phyloP scores from a whole-genome alignment of 2,113 vertebrate genomes.

The Fregetta grallaria region DNA sequence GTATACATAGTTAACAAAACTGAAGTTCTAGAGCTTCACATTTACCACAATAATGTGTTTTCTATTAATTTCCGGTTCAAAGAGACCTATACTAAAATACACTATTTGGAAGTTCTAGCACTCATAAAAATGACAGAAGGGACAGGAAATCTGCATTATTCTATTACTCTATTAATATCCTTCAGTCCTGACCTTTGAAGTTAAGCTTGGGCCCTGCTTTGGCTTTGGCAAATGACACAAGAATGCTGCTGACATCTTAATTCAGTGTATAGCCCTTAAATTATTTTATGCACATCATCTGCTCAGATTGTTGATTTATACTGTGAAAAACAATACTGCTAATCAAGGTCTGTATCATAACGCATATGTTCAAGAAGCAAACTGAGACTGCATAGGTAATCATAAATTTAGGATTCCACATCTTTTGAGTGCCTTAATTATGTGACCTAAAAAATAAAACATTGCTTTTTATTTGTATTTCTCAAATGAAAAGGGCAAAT shows the following conservation, averaged over 20 bases:
- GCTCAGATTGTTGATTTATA: background rate
- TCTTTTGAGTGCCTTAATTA: background rate
- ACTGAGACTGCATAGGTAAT: background rate
- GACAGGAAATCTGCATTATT: background rate
- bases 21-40: background rate
- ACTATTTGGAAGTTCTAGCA: background rate
- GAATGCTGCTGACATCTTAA: background rate
- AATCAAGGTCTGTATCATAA: background rate
- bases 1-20: background rate
- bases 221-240: background rate
- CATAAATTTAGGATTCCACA: background rate
- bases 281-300: background rate
- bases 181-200: background rate
- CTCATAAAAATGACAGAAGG: background rate
- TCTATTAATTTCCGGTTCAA: background rate
- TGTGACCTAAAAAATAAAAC: background rate
- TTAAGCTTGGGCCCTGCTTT: background rate
- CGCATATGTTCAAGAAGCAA: background rate
- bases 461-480: background rate
- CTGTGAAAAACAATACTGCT: background rate
- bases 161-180: background rate
- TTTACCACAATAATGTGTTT: background rate
- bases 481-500: background rate
- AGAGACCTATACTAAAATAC: background rate
- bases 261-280: background rate